Evolutionary conservation across 64 coral and sea anemone genomes (phyloP), one percentile per base, ranked within the genome.

Genomic region (Platygyra sinensis): DNA sequence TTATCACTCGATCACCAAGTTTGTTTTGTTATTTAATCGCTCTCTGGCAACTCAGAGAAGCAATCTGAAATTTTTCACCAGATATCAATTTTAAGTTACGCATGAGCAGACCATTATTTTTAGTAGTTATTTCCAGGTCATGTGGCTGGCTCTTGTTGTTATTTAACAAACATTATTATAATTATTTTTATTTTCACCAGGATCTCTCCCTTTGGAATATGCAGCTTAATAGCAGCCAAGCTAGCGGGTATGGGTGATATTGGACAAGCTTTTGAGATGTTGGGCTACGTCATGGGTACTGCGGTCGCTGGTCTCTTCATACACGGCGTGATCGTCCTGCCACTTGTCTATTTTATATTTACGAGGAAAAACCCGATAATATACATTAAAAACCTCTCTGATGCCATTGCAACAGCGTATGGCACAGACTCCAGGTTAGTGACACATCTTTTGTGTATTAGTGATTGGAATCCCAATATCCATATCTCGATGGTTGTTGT

Each of bases 171-270:
- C n/a, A 31, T 11, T 38, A 20, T 29, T 30, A 16, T 27, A 18
- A 77, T 64, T 51, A 4, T 90, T 9, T 10, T 57, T 60, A 25
- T 38, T 50, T 32, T 59, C 32, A 31, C 49, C 74, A 96, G 94
- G 94, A 3, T 86, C n/a, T 96, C 94, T 89, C 94, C 94, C 8
- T 74, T 96, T 74, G 94, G 94, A 72, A 96, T 96, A 27, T 92
- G 94, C 29, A 96, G 89, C 50, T 73, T 92, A 31, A 92, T 92
- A 62, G 94, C 90, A 22, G 79, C 83, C 2, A 95, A 95, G 62
- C 89, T 95, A 15, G 93, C 86, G 17, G 55, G 60, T n/a, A 95
- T 95, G 93, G 74, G 60, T 72, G 67, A 95, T 32, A 95, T 95
- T 82, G 82, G 74, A 1, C 29, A 60, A 16, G 63, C 93, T 2